Evolutionary conservation across 2,113 vertebrate genomes (phyloP), one percentile per base, ranked within the genome.

Genomic region (Dunckerocampus dactyliophorus): DNA sequence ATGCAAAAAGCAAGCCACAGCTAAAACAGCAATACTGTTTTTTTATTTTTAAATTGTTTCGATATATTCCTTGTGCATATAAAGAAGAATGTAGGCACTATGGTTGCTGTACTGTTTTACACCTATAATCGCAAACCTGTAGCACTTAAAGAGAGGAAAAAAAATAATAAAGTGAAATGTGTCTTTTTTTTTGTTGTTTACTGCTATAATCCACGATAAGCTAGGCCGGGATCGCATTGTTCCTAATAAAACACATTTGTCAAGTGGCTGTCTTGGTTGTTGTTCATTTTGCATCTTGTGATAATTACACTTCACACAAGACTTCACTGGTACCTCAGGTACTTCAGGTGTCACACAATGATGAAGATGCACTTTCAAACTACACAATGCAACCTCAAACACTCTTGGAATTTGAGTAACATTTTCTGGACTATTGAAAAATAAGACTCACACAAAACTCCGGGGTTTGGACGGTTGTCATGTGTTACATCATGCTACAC

Each of bases 161-260:
- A n/a, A 59, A 53, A 53, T n/a, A n/a, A 39, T 12, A 77, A 84
- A 77, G 84, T 87, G 82, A 82, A 74, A 68, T 71, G 83, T 86
- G 75, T 87, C 39, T 43, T 43, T 39, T 42, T n/a, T 82, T 83
- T 74, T 82, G 74, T 86, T 87, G 83, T 88, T 88, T 89, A 88
- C 86, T 82, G 85, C 86, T 88, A 84, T 89, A 84, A 56, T 86
- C 79, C 79, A 85, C 74, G 10, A 88, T 89, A 88, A 89, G 86
- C 85, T 89, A 89, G 83, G 17, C 39, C 47, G 52, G 81, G 82
- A 79, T 83, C 80, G 84, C 76, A 75, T 76, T 85, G 85, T 87
- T 86, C 86, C 82, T 82, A 88, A 87, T 89, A 89, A 89, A 89
- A 76, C 83, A 72, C 76, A 85, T 85, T 84, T 86, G 75, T 85